Conservation (phyloP, 2,113 vertebrate species). For the Morone saxatilis region DNA sequence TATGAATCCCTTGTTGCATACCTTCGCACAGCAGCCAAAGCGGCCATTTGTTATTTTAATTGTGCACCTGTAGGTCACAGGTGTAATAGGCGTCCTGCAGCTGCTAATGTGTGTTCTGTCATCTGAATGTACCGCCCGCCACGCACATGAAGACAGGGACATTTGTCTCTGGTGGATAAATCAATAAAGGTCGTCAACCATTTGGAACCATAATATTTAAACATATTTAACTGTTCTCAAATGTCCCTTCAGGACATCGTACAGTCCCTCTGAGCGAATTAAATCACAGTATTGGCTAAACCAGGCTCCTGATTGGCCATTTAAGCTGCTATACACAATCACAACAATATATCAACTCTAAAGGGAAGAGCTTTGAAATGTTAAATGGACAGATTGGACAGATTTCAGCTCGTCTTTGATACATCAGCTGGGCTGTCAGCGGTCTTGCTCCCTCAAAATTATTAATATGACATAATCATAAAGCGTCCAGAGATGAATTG, state of each 20-base stretch:
- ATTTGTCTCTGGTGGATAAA: not conserved
- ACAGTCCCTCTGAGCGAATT: not conserved
- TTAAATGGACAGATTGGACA: not conserved
- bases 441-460: too few species aligned
- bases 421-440: too few species aligned
- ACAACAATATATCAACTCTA: not conserved
- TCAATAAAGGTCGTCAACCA: not conserved
- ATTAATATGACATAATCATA: too few species aligned
- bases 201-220: not conserved
- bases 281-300: not conserved
- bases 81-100: constrained; percentile 26
- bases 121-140: not conserved
- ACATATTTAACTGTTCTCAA: not conserved
- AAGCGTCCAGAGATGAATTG: too few species aligned
- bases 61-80: constrained; percentile 40
- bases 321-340: not conserved
- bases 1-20: not conserved
- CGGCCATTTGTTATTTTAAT: constrained; percentile 36
- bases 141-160: not conserved
- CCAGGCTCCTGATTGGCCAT: not conserved
- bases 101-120: constrained; percentile 27
- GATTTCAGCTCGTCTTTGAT: not conserved
- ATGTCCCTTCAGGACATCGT: not conserved
- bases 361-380: not conserved
- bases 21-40: not conserved